These are phyloP conservation scores for Achroia grisella DNA, from an alignment of 1,140 invertebrate genomes.

Conservation along the genomic window DNA sequence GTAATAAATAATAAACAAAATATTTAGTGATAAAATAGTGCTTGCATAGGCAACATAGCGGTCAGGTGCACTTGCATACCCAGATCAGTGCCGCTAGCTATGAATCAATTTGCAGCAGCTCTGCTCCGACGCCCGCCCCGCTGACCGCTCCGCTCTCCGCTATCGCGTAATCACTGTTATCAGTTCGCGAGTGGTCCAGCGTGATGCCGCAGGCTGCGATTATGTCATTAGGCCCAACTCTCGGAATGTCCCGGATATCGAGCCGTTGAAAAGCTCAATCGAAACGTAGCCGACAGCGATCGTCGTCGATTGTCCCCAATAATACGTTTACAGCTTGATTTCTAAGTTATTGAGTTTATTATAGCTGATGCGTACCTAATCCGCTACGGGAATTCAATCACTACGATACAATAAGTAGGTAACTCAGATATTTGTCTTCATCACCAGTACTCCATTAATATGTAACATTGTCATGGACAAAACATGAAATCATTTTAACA, in stretches of 20 bases:
- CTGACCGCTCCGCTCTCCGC: conserved; percentile 15
- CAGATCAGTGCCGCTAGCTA: conserved; percentile 31
- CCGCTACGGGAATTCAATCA: too few species aligned
- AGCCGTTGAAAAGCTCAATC: conserved; percentile 41
- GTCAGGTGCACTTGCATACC: conserved; percentile 14
- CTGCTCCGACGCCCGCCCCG: conserved; percentile 20
- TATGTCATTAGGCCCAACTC: conserved; percentile 44
- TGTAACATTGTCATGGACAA: too few species aligned
- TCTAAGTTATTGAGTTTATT: conserved; percentile 3
- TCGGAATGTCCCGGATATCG: conserved; percentile 35
- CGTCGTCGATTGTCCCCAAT: conserved; percentile 32
- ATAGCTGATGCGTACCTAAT: not conserved
- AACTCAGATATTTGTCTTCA: too few species aligned
- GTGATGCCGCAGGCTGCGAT: conserved; percentile 39
- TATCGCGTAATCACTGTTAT: conserved; percentile 39
- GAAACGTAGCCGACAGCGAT: conserved; percentile 32
- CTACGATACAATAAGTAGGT: too few species aligned
- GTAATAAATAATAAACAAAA: too few species aligned
- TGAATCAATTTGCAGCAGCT: conserved; percentile 46
- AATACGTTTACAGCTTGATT: conserved; percentile 11
- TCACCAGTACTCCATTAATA: too few species aligned
- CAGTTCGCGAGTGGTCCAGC: conserved; percentile 11
- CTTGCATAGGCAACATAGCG: not conserved
- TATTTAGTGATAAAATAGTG: too few species aligned
- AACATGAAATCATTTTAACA: too few species aligned